Conservation (phyloP, 2,888 invertebrate species). For the Troilus luridus region DNA sequence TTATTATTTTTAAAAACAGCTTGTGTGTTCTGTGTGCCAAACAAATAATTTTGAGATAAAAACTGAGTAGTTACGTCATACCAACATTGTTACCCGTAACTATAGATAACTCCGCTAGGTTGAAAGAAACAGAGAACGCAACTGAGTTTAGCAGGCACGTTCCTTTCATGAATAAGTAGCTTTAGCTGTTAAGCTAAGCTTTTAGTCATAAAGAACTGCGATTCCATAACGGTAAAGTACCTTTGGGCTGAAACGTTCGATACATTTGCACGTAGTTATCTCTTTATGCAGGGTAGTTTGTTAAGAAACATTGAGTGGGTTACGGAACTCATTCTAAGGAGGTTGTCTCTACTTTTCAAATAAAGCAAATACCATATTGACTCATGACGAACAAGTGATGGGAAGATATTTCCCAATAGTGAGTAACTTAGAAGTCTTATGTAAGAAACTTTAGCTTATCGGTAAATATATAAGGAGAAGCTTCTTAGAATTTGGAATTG, state of each 20-base stretch:
- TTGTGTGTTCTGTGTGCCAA: background rate
- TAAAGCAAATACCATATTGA: background rate
- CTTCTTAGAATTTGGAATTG: background rate
- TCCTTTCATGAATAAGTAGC: background rate
- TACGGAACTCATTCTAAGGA: background rate
- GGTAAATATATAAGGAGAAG: background rate
- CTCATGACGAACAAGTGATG: background rate
- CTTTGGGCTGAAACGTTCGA: background rate
- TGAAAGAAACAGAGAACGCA: background rate
- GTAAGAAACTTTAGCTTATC: background rate
- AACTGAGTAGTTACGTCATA: background rate
- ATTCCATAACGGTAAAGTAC: slow-evolving; percentile 6
- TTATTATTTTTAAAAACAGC: no score
- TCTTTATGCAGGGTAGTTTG: background rate
- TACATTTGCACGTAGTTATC: slow-evolving; percentile 5
- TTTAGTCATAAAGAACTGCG: background rate
- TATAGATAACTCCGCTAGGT: background rate
- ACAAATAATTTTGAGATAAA: background rate
- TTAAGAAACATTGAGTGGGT: background rate
- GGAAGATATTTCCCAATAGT: background rate
- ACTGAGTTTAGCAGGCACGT: background rate
- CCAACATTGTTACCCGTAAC: background rate
- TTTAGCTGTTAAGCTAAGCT: background rate
- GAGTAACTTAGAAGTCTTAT: background rate
- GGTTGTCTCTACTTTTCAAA: background rate